Base-by-base conservation (phyloP, 2,113 vertebrate genomes). In the Halcyon malimbica region DNA sequence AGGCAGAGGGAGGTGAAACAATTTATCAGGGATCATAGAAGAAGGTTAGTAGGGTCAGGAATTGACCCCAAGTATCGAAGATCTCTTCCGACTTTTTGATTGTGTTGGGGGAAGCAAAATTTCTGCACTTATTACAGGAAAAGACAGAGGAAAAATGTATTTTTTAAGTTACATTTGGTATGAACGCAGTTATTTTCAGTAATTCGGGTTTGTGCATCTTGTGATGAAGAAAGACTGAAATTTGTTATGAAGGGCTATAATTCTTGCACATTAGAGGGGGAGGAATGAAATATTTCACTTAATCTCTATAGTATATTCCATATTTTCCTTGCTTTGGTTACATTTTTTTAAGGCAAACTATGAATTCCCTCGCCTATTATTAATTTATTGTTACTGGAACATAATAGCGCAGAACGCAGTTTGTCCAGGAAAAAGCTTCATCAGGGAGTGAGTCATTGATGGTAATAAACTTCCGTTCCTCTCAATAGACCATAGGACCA, bases 331-430 rank as follows among this genome's bases (percentile, higher is more conserved):
- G 80, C 90, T 93, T 90, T 94, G 56, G 88, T 92, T 96, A 81
- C 88, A 84, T 96, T 96, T 96, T 88, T 95, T 76, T 68, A 77
- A 96, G 62, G 69, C 56, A 0, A 92, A 81, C 69, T 75, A 67
- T 89, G 86, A 95, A 96, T 93, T 96, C 96, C 96, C 93, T 95
- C 0, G 48, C 83, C 77, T 91, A 95, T 92, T 97, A 96, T 94
- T 97, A 96, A 96, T 96, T 96, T 96, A 96, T 97, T 95, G 94
- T 96, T 97, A 94, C 94, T 96, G 96, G 96, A 96, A 97, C 73
- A 84, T 95, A 90, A 93, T 89, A 96, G 84, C 0, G 4, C 56
- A 89, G 80, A 94, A 93, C 0, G 1, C 56, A 92, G 92, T 82
- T 94, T 28, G 1, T 96, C 95, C 95, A 95, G 96, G 96, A 97